Evolutionary conservation across 2,113 vertebrate genomes (phyloP).

Genomic region (Sylvia atricapilla): DNA sequence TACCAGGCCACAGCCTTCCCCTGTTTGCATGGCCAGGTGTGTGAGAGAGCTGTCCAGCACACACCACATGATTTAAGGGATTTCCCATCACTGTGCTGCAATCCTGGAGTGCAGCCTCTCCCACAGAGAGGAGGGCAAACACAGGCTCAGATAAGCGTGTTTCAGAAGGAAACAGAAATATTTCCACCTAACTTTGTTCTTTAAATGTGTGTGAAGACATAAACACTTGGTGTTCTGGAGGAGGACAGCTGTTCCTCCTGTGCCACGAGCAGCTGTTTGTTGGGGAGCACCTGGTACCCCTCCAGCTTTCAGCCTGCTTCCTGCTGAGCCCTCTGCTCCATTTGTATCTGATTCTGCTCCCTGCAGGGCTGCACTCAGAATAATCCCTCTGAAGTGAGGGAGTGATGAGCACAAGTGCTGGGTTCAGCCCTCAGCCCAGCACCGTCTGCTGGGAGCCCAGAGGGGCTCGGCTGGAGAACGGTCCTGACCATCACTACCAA

Average conservation of each 20-base stretch:
- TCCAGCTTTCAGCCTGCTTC: background rate
- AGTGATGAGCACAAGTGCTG: background rate
- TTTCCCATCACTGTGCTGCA: background rate
- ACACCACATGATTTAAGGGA: background rate
- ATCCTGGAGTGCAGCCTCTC: background rate
- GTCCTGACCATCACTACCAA: background rate
- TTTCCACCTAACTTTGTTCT: background rate
- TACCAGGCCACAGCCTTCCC: background rate
- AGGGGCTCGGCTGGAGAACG: background rate
- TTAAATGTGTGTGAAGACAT: background rate
- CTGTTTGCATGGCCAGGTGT: background rate
- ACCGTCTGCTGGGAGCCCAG: background rate
- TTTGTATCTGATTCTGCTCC: background rate
- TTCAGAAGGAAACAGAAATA: background rate
- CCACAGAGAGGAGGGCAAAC: background rate
- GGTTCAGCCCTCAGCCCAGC: background rate
- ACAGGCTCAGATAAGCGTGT: background rate
- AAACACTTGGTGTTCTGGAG: background rate
- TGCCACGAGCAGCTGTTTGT: rapidly evolving
- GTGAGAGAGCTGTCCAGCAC: rapidly evolving
- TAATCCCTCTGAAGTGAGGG: background rate
- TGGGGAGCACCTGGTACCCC: background rate
- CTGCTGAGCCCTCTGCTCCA: background rate
- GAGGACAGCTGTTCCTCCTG: rapidly evolving
- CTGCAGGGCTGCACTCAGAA: background rate